A percentile compares a stretch with the other conserved stretches of the same genome.
phyloP scores from a whole-genome alignment of 1,140 invertebrate genomes.

The Drosophila auraria region DNA sequence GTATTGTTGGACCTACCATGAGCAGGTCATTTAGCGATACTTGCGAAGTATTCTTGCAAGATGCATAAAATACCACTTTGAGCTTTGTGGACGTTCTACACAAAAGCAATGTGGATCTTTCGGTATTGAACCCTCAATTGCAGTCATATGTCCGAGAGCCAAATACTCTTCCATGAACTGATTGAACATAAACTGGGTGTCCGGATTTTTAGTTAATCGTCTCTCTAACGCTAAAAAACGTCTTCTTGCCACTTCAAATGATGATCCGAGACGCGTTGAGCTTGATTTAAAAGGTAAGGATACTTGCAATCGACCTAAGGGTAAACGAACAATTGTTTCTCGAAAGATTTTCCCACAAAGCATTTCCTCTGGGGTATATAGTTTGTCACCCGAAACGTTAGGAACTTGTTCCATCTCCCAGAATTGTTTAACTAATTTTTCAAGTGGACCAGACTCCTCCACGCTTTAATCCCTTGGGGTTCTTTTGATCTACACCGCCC shows the following conservation, averaged over 20 bases:
- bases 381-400: not conserved
- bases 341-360: constrained; percentile 1
- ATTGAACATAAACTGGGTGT: not conserved
- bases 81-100: constrained; percentile 8
- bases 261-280: too few species aligned
- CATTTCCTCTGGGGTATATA: not conserved
- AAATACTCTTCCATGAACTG: constrained; percentile 1
- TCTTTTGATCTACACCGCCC: not conserved
- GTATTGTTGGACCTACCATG: constrained; percentile 4
- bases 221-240: too few species aligned
- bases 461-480: not conserved
- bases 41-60: constrained; percentile 3
- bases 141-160: not conserved
- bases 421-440: not conserved
- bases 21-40: constrained; percentile 1
- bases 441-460: not conserved
- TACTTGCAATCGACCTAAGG: not conserved
- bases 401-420: constrained; percentile 1
- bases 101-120: constrained; percentile 8
- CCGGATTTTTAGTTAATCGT: not conserved
- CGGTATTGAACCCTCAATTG: not conserved
- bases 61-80: constrained; percentile 6
- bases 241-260: too few species aligned
- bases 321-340: not conserved
- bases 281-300: not conserved